Percentiles rank a stretch among this genome's conserved stretches.
phyloP scores from a whole-genome alignment of 2,797 vertebrate genomes.

The Rousettus madagascariensis region DNA sequence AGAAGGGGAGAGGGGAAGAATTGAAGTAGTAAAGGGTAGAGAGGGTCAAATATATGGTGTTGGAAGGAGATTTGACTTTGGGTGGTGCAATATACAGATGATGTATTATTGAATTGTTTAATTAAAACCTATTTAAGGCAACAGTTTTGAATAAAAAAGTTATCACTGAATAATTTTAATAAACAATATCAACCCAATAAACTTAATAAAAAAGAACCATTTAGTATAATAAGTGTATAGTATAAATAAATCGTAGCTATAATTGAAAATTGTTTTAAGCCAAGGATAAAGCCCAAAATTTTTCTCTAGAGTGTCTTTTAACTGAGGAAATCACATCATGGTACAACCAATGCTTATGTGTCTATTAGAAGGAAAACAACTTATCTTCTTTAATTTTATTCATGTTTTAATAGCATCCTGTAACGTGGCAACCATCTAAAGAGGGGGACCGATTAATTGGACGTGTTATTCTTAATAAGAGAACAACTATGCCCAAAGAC shows the following conservation, averaged over 20 bases:
- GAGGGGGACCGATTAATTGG: slow-evolving; percentile 98
- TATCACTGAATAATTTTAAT: too few species aligned
- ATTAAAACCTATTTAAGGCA: too few species aligned
- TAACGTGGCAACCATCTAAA: slow-evolving; percentile 98
- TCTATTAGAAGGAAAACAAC: not conserved
- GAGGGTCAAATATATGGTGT: too few species aligned
- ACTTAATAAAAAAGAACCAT: not conserved
- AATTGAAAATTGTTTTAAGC: not conserved
- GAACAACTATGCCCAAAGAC: slow-evolving; percentile 96
- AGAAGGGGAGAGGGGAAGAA: too few species aligned
- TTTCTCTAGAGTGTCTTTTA: not conserved
- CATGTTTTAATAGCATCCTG: slow-evolving; percentile 91
- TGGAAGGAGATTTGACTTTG: too few species aligned
- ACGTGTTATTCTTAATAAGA: slow-evolving; percentile 97
- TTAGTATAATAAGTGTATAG: not conserved
- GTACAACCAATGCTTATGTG: not conserved
- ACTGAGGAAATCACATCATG: not conserved
- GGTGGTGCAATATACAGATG: too few species aligned
- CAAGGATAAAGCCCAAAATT: not conserved
- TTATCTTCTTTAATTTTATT: slow-evolving; percentile 36
- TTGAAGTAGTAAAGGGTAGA: too few species aligned
- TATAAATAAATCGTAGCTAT: not conserved
- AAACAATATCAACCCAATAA: too few species aligned
- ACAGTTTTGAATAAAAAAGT: too few species aligned
- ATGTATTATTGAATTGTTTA: too few species aligned